phyloP scores from a whole-genome alignment of 1,140 invertebrate species.

The Phocides pigmalion region DNA sequence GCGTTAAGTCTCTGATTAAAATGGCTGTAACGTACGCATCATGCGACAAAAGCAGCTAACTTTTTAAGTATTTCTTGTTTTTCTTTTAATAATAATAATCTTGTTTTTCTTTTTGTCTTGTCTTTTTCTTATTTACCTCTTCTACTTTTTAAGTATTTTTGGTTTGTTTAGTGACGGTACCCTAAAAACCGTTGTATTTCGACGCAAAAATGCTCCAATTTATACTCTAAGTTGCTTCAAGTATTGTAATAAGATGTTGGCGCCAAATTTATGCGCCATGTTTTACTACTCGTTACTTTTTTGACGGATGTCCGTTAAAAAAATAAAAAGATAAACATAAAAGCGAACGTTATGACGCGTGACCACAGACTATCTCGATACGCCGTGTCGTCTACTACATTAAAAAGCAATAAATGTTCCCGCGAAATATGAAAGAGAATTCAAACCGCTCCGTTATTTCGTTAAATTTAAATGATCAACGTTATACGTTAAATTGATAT shows the following conservation, averaged over 20 bases:
- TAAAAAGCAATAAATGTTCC: slow-evolving; percentile 70
- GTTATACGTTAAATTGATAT: slow-evolving; percentile 48
- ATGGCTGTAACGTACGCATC: too few relatives aligned
- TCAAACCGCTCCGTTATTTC: slow-evolving; percentile 39
- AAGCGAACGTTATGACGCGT: slow-evolving; percentile 63
- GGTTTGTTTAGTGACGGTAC: slow-evolving; percentile 44
- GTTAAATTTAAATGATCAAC: slow-evolving; percentile 48
- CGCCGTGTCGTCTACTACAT: slow-evolving; percentile 65
- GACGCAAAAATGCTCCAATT: slow-evolving; percentile 35
- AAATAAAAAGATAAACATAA: too few relatives aligned
- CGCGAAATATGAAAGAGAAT: slow-evolving; percentile 48
- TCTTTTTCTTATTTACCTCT: too few relatives aligned
- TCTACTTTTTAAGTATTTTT: too few relatives aligned
- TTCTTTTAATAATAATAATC: too few relatives aligned
- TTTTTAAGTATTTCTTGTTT: too few relatives aligned
- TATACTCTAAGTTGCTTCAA: slow-evolving; percentile 39
- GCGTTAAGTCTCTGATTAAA: too few relatives aligned
- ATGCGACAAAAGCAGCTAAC: too few relatives aligned
- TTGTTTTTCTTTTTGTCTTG: neutral
- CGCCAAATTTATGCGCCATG: slow-evolving; percentile 42
- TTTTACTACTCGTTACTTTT: slow-evolving; percentile 51
- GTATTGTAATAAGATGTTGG: slow-evolving; percentile 42
- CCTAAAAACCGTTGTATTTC: slow-evolving; percentile 25
- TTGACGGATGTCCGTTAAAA: slow-evolving; percentile 61
- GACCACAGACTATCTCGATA: slow-evolving; percentile 51